phyloP scores from a whole-genome alignment of 1,140 invertebrate genomes.

The Agrilus planipennis region DNA sequence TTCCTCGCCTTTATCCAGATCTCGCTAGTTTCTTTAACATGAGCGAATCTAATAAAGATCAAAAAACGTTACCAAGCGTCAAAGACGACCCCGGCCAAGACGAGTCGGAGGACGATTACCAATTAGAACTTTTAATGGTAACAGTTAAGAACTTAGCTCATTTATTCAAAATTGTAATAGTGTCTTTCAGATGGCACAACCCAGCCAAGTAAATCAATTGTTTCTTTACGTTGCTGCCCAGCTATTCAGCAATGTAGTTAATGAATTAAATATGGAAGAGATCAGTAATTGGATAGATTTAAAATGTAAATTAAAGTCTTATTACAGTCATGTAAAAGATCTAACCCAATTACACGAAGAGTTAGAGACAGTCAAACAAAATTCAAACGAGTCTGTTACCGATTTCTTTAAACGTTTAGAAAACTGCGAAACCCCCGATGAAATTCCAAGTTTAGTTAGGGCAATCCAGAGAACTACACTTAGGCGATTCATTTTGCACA shows the following conservation, averaged over 20 bases:
- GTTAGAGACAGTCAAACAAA: constrained; percentile 8
- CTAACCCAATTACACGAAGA: constrained; percentile 1
- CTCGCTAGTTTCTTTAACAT: too few relatives aligned
- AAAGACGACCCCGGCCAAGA: too few relatives aligned
- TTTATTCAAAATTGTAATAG: constrained; percentile 6
- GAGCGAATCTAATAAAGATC: too few relatives aligned
- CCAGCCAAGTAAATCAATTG: not conserved
- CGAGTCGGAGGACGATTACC: too few relatives aligned
- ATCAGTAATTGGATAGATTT: not conserved
- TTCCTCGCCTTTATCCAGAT: too few relatives aligned
- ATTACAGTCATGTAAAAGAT: constrained; percentile 4
- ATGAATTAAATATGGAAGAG: constrained; percentile 3
- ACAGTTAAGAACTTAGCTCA: not conserved
- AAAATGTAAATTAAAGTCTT: constrained; percentile 4
- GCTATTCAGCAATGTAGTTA: constrained; percentile 7
- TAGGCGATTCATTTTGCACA: constrained; percentile 2
- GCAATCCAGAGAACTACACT: constrained; percentile 4
- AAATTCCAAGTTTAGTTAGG: constrained; percentile 3
- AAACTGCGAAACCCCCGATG: constrained; percentile 3
- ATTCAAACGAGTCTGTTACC: not conserved
- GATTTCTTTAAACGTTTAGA: constrained; percentile 7
- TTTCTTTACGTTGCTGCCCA: constrained; percentile 1
- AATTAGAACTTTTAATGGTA: constrained; percentile 6
- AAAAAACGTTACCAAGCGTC: too few relatives aligned
- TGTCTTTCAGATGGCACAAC: not conserved